Evolutionary conservation across 2,888 invertebrate species (phyloP).

Genomic region (Phytoseiulus persimilis): DNA sequence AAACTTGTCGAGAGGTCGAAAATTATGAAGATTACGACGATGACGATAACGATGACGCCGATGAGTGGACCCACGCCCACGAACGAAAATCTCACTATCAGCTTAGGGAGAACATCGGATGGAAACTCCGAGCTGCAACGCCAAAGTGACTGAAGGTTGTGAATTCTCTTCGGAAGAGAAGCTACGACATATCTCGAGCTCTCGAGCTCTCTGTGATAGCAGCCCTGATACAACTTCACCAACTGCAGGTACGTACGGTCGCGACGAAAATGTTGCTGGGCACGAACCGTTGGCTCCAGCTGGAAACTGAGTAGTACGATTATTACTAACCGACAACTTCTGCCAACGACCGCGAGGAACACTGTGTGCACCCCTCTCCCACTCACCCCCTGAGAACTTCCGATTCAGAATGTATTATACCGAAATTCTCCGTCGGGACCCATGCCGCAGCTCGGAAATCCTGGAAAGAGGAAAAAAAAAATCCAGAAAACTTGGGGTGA

Average conservation of each 20-base stretch:
- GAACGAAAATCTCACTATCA: not conserved
- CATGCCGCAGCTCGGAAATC: too few relatives aligned
- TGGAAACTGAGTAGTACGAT: too few relatives aligned
- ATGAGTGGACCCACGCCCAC: not conserved
- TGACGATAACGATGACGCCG: not conserved
- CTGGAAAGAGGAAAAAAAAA: too few relatives aligned
- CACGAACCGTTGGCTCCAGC: too few relatives aligned
- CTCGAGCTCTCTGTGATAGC: not conserved
- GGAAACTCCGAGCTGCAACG: not conserved
- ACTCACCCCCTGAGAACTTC: too few relatives aligned
- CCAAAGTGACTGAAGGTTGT: slow-evolving; percentile 5
- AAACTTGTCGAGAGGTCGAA: not conserved
- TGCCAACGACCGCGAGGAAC: too few relatives aligned
- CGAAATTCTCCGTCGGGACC: too few relatives aligned
- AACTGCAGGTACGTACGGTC: not conserved
- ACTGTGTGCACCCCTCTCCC: too few relatives aligned
- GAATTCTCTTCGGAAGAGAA: not conserved
- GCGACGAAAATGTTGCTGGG: not conserved
- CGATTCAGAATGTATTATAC: too few relatives aligned
- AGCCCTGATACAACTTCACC: not conserved
- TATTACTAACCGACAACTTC: not conserved
- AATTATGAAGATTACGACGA: not conserved
- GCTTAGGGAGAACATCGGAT: not conserved
- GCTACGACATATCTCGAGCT: not conserved
- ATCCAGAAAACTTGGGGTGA: too few relatives aligned